Conservation (phyloP, 2,888 invertebrate species). For the Agonopterix subpropinquella region DNA sequence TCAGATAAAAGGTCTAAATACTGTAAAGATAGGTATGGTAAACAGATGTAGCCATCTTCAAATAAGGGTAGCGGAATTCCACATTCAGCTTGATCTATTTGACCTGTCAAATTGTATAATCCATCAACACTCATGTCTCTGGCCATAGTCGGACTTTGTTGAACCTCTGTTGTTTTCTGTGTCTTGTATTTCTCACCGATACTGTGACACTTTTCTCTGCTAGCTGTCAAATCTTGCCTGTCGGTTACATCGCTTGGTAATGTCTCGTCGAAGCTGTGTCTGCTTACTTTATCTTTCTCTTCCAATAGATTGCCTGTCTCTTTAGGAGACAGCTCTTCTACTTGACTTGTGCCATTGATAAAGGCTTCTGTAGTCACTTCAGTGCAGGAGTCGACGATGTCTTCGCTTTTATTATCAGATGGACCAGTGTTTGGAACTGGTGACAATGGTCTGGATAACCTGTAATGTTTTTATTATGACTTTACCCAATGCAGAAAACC, state of each 20-base stretch:
- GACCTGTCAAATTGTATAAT: conserved; percentile 79
- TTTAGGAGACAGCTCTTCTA: conserved; percentile 57
- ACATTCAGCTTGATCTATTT: conserved; percentile 82
- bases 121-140: conserved; percentile 81
- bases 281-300: conserved; percentile 60
- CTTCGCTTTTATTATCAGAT: conserved; percentile 30
- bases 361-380: conserved; percentile 35
- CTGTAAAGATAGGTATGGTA: conserved; percentile 96
- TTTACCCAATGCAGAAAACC: too few relatives aligned
- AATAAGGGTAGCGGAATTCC: conserved; percentile 93
- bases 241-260: conserved; percentile 51
- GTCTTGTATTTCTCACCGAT: conserved; percentile 67
- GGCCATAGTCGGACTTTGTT: conserved; percentile 76
- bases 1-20: conserved; percentile 95
- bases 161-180: conserved; percentile 56
- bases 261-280: conserved; percentile 63
- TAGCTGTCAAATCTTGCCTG: conserved; percentile 43
- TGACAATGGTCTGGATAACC: conserved; percentile 59
- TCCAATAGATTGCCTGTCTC: conserved; percentile 59
- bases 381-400: conserved; percentile 24
- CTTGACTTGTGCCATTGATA: conserved; percentile 42
- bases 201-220: conserved; percentile 68
- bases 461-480: conserved; percentile 34
- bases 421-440: conserved; percentile 32
- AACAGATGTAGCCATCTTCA: conserved; percentile 92